Evolutionary conservation across 2,888 invertebrate species (phyloP), one percentile per base, ranked within the genome.

Genomic region (Archaeoteleia sp.): DNA sequence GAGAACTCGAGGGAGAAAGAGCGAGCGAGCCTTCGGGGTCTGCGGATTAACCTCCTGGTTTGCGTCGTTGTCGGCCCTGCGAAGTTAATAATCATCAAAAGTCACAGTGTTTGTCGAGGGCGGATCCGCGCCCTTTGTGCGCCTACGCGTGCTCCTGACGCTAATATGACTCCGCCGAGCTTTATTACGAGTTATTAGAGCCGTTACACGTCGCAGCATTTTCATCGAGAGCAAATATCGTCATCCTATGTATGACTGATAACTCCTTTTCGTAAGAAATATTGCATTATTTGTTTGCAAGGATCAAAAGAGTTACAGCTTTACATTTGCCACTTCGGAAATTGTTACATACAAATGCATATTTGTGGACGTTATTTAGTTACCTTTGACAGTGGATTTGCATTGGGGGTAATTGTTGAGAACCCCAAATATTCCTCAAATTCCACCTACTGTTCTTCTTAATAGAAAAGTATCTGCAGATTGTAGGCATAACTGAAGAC

Each of bases 11-110:
- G 43, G 49, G 68, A 67, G 54, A 68, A 60, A 48, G 62, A 70
- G 12, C 37, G 49, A 65, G 66, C 65, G 58, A 76, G 84, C 83
- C 83, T 82, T 74, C 78, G 74, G 82, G 83, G 79, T 20, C 67
- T 63, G 63, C 60, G 68, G 68, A 68, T 68, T 83, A 20, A 83
- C 82, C 77, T 75, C 76, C 76, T 67, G 75, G 70, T 68, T 67
- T 60, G 62, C 75, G 72, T 73, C 76, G 74, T 65, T 62, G 68
- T 65, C 61, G 73, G 76, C 76, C 79, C 76, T 80, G 79, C 81
- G 77, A 82, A 85, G 85, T 85, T 85, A 85, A 85, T 85, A 85
- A 85, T 85, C 85, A 85, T 85, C 83, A 85, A 84, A 84, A 85
- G 85, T 85, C 85, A 82, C 81, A 77, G 79, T 85, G 85, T 85